Base-by-base conservation (phyloP, 2,113 vertebrate species). In the Rattus rattus region DNA sequence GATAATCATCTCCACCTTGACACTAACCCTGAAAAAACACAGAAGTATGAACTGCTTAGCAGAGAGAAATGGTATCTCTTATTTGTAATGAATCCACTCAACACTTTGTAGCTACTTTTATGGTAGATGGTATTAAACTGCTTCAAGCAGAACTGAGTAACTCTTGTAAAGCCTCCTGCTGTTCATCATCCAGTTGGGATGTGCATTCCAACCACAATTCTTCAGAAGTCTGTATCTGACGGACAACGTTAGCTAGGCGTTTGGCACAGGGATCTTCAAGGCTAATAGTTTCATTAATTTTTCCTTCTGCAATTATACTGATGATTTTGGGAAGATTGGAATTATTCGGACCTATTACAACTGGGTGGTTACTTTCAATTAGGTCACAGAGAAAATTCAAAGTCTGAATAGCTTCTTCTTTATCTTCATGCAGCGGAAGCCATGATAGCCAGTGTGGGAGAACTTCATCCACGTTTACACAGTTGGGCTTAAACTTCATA, bases 371-470 rank as follows among this genome's bases (percentile, higher is more conserved):
- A 98, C 99, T 99, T 98, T 99, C 99, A 94, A 99, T 99, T 97
- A 99, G 99, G 98, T 99, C 99, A 98, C 99, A 99, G 76, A 99
- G 98, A 93, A 99, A 99, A 98, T 98, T 99, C 95, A 99, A 99
- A 22, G 99, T 99, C 98, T 99, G 99, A 96, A 99, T 99, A 36
- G 99, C 99, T 98, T 99, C 99, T 97, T 99, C 99, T 98, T 99
- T 99, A 98, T 99, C 99, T 98, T 99, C 99, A 70, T 99, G 99
- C 96, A 99, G 98, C 0, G 99, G 99, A 94, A 99, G 99, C 99
- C 99, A 99, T 30, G 99, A 99, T 97, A 99, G 99, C 99, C 99
- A 99, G 28, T 99, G 99, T 69, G 99, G 99, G 43, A 99, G 99
- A 94, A 99, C 98, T 98, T 99, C 99, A 65, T 99, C 99, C 79